Evolutionary conservation across 2,888 invertebrate genomes (phyloP).

Genomic region (Eupithecia inturbata): DNA sequence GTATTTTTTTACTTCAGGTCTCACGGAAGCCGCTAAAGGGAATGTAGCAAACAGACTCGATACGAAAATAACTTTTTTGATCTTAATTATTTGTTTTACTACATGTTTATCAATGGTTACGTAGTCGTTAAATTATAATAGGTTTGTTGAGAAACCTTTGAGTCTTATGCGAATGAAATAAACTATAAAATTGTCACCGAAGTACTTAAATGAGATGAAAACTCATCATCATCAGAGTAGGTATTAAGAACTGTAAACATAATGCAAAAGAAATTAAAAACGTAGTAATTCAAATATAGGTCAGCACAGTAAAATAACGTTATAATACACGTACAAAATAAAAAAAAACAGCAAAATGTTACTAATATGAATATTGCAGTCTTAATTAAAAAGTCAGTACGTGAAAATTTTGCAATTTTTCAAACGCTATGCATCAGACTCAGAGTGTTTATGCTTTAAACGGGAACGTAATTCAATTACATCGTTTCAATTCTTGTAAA

Average conservation of each 20-base stretch:
- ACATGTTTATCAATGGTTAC: conserved; percentile 62
- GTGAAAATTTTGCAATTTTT: neutral
- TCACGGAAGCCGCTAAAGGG: conserved; percentile 76
- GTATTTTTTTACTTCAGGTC: conserved; percentile 60
- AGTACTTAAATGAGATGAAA: neutral
- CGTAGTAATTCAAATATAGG: neutral
- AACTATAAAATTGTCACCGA: neutral
- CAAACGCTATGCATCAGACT: conserved; percentile 36
- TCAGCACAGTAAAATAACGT: too few species aligned
- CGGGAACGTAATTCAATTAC: conserved; percentile 74
- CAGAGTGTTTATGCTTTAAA: conserved; percentile 52
- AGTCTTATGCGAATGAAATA: conserved; percentile 41
- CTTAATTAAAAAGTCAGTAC: neutral
- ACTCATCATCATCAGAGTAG: neutral
- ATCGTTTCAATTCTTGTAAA: conserved; percentile 74
- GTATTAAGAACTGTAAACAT: neutral
- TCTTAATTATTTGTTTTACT: conserved; percentile 60
- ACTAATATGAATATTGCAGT: neutral
- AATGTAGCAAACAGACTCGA: conserved; percentile 53
- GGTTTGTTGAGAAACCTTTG: conserved; percentile 45
- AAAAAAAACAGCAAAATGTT: too few species aligned
- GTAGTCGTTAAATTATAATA: conserved; percentile 60
- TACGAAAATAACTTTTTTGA: conserved; percentile 57
- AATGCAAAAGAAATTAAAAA: neutral
- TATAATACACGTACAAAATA: too few species aligned